These are phyloP conservation scores for Coregonus sp. DNA, from an alignment of 2,797 vertebrate genomes.

Conservation along the genomic window DNA sequence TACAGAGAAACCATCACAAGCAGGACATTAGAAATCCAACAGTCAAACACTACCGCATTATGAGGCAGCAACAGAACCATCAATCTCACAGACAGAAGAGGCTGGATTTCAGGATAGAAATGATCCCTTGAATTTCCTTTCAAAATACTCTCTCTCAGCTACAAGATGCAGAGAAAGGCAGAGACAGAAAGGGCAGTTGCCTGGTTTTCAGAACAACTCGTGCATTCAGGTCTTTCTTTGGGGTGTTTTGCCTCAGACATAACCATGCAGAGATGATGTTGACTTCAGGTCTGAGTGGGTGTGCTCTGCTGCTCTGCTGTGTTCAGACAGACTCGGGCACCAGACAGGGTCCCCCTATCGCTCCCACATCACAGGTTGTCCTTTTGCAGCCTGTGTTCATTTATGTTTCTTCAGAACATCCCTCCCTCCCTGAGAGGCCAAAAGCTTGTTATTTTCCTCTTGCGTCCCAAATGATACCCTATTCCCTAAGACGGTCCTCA, in stretches of 20 bases:
- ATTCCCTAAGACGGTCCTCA: background rate
- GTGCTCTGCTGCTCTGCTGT: background rate
- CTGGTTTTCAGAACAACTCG: too few species aligned
- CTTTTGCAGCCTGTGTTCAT: background rate
- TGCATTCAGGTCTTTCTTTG: too few species aligned
- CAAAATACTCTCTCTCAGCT: too few species aligned
- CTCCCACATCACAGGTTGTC: background rate
- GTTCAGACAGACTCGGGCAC: background rate
- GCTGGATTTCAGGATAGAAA: background rate
- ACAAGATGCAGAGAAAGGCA: background rate
- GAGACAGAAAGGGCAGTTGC: background rate
- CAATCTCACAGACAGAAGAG: background rate
- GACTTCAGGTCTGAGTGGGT: conserved; percentile 18
- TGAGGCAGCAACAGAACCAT: background rate
- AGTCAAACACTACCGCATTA: background rate
- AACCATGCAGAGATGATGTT: background rate
- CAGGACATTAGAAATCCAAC: background rate
- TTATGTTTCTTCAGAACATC: conserved; percentile 12
- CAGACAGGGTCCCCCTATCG: background rate
- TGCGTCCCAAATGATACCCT: too few species aligned
- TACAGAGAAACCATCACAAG: too few species aligned
- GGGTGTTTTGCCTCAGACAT: too few species aligned
- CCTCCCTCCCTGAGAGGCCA: conserved; percentile 7
- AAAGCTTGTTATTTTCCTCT: background rate
- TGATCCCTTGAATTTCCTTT: background rate